A percentile compares a stretch with the other conserved stretches of the same genome.
Conservation (phyloP, 2,888 invertebrate genomes). For the Bembecia ichneumoniformis region DNA sequence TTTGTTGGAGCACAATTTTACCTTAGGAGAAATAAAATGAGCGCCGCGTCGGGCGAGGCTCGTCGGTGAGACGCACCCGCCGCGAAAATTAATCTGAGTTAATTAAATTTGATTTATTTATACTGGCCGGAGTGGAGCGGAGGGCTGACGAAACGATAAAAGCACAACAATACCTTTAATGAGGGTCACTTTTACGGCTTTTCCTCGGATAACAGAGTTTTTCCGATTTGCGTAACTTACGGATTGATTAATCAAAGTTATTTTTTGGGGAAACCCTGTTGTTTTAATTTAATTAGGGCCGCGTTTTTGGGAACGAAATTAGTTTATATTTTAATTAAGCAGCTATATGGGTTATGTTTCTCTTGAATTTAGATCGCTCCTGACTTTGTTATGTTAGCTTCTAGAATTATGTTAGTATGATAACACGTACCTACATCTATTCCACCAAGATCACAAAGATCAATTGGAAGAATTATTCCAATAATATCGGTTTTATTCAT, state of each 20-base stretch:
- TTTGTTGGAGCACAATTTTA: slow-evolving; percentile 44
- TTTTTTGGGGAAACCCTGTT: background rate
- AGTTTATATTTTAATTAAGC: background rate
- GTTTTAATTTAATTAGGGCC: background rate
- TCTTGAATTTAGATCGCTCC: too few species aligned
- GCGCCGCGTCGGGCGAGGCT: slow-evolving; percentile 15
- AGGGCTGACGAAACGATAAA: slow-evolving; percentile 49
- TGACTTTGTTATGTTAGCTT: too few species aligned
- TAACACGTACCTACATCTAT: too few species aligned
- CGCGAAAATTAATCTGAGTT: slow-evolving; percentile 71
- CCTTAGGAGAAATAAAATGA: slow-evolving; percentile 62
- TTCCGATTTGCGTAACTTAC: slow-evolving; percentile 53
- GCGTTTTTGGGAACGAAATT: background rate
- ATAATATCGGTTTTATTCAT: too few species aligned
- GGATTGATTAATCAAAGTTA: background rate
- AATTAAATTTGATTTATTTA: slow-evolving; percentile 73
- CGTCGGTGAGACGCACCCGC: slow-evolving; percentile 28
- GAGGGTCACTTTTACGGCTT: slow-evolving; percentile 66
- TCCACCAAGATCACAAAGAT: too few species aligned
- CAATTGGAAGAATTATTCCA: too few species aligned
- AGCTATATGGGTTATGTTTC: too few species aligned
- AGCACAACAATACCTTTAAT: slow-evolving; percentile 66
- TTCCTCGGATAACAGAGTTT: slow-evolving; percentile 52
- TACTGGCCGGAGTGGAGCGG: slow-evolving; percentile 35
- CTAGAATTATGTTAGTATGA: too few species aligned